Base-by-base conservation (phyloP, 64 coral and sea anemone genomes). In the Pocillopora damicornis region DNA sequence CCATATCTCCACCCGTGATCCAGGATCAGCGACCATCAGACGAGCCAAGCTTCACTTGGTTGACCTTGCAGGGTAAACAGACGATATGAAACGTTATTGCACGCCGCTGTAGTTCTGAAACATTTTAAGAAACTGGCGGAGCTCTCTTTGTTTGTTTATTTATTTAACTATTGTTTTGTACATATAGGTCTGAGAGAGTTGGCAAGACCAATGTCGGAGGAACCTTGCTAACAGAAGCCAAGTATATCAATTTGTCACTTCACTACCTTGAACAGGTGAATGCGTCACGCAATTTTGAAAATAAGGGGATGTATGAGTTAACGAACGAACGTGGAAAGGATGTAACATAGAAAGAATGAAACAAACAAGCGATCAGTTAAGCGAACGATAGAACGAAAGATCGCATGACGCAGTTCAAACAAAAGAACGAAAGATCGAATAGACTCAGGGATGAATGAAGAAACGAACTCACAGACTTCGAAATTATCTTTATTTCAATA, bases 221-320 rank as follows among this genome's bases (percentile, higher is more conserved):
- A 16, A 93, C 88, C 35, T 72, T 95, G n/a, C 78, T 99, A 23
- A 91, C 90, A 73, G 97, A 99, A 93, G 97, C 97, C 58, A 99
- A 99, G 74, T 99, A 93, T 76, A 99, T 99, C 22, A 99, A 99
- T 78, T 79, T 99, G 57, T 99, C 97, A 67, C 68, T 99, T 18
- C 97, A 99, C 74, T 95, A 92, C 18, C 93, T 99, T 69, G 97
- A 99, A 64, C 97, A 95, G 97, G 97, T 99, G 51, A 62, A 63
- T 51, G 2, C 7, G 7, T 7, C 42, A 51, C 42, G 7, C 3
- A 51, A 4, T 51, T 51, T 51, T 51, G 42, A 51, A 51, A 51
- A 51, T 2, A 51, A 4, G 42, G 2, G 42, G 7, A 51, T 51
- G 42, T 51, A 4, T 0, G 42, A 51, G 7, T 51, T 51, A 51